Conservation (phyloP, 2,888 invertebrate genomes). For the Kryphioiulus occultus region DNA sequence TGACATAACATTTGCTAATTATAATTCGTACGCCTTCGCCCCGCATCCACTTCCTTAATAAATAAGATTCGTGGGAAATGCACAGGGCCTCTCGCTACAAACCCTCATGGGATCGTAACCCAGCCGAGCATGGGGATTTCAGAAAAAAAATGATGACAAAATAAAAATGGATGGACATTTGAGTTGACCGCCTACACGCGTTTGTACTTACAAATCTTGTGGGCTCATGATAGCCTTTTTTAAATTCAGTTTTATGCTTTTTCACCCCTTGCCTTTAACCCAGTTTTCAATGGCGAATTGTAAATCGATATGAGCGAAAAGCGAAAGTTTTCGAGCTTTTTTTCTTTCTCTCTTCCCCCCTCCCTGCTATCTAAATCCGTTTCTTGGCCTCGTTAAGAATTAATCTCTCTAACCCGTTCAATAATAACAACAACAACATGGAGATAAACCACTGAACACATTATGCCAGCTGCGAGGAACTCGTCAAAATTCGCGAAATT, state of each 20-base stretch:
- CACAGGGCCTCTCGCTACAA: not conserved
- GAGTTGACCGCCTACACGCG: slow-evolving; percentile 23
- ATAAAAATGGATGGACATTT: not conserved
- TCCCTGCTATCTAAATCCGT: not conserved
- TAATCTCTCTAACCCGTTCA: not conserved
- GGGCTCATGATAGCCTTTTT: not conserved
- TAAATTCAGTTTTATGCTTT: not conserved
- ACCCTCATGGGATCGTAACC: not conserved
- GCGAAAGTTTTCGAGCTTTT: slow-evolving; percentile 9
- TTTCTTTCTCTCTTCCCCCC: not conserved
- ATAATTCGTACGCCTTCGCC: slow-evolving; percentile 23
- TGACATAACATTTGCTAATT: slow-evolving; percentile 16
- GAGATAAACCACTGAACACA: not conserved
- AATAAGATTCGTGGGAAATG: slow-evolving; percentile 9
- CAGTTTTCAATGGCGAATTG: slow-evolving; percentile 15
- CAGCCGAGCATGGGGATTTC: not conserved
- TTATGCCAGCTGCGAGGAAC: slow-evolving; percentile 2
- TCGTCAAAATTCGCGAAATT: not conserved
- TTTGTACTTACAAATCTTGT: not conserved
- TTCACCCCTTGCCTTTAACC: slow-evolving; percentile 13
- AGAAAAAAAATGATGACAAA: not conserved
- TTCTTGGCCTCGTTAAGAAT: slow-evolving; percentile 9
- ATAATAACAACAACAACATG: not conserved
- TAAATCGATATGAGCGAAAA: slow-evolving; percentile 23
- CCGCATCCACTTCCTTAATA: slow-evolving; percentile 16